Evolutionary conservation across 2,797 vertebrate species (phyloP).

Genomic region (Peromyscus aztecus): DNA sequence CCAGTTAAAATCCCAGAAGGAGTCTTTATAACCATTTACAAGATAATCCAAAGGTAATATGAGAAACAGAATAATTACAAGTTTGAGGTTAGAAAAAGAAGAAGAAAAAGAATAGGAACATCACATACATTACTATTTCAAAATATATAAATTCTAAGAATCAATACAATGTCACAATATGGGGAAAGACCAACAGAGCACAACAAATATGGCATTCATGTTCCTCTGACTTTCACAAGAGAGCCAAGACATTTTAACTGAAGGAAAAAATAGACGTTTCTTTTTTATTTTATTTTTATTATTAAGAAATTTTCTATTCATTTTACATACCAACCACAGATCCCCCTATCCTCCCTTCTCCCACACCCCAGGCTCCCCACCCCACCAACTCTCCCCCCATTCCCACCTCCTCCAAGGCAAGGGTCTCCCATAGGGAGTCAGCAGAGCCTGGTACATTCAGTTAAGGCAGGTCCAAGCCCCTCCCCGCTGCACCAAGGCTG

Average conservation of each 20-base stretch:
- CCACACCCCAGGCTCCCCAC: too few relatives aligned
- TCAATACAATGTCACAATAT: background rate
- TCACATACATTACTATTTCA: background rate
- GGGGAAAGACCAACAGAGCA: background rate
- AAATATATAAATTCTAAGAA: background rate
- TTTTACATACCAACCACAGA: too few relatives aligned
- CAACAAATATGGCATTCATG: background rate
- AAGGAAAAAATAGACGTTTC: background rate
- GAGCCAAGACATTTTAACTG: too few relatives aligned
- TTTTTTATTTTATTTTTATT: too few relatives aligned
- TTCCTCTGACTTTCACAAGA: background rate
- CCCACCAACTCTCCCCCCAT: too few relatives aligned
- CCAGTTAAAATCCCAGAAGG: background rate
- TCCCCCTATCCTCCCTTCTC: too few relatives aligned
- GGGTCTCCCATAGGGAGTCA: too few relatives aligned
- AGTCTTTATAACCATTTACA: background rate
- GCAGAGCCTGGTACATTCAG: too few relatives aligned
- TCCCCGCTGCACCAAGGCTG: too few relatives aligned
- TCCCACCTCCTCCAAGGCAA: too few relatives aligned
- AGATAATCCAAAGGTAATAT: background rate
- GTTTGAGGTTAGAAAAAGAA: background rate
- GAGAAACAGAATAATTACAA: background rate
- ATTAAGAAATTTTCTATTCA: too few relatives aligned
- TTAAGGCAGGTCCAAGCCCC: too few relatives aligned
- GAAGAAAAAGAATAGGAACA: background rate